Percentiles rank a stretch among this genome's conserved stretches.
phyloP scores from a whole-genome alignment of 2,113 vertebrate species.

The Tamias sibiricus region DNA sequence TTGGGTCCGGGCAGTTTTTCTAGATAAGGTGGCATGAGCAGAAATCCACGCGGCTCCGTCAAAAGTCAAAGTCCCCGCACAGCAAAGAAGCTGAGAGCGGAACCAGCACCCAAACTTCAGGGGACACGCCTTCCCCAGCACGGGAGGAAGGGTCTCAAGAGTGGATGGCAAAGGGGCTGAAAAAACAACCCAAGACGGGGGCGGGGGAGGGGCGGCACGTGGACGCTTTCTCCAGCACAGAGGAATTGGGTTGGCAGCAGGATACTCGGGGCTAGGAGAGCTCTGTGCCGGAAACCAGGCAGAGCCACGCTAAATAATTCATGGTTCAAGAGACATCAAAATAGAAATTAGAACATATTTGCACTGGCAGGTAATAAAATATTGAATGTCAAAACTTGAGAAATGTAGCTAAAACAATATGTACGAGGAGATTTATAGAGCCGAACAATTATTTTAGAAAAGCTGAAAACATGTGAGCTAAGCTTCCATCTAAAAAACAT shows the following conservation, averaged over 20 bases:
- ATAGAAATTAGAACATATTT: neutral
- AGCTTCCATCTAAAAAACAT: neutral
- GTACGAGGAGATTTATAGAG: neutral
- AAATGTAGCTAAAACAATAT: neutral
- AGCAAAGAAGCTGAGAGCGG: neutral
- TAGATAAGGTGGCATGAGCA: neutral
- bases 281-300: neutral
- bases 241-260: neutral
- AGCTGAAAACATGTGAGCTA: neutral
- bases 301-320: neutral
- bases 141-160: neutral
- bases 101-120: too few species aligned
- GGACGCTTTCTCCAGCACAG: neutral
- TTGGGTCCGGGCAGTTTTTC: neutral
- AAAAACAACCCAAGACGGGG: too few species aligned
- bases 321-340: neutral
- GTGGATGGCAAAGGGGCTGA: neutral
- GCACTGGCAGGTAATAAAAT: neutral
- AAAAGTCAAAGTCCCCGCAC: neutral
- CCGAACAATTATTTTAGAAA: neutral
- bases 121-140: neutral
- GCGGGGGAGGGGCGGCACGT: too few species aligned
- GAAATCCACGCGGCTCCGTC: accelerated
- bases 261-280: neutral
- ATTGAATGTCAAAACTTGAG: neutral